phyloP scores from a whole-genome alignment of 1,140 invertebrate species.

The Conus betulinus region DNA sequence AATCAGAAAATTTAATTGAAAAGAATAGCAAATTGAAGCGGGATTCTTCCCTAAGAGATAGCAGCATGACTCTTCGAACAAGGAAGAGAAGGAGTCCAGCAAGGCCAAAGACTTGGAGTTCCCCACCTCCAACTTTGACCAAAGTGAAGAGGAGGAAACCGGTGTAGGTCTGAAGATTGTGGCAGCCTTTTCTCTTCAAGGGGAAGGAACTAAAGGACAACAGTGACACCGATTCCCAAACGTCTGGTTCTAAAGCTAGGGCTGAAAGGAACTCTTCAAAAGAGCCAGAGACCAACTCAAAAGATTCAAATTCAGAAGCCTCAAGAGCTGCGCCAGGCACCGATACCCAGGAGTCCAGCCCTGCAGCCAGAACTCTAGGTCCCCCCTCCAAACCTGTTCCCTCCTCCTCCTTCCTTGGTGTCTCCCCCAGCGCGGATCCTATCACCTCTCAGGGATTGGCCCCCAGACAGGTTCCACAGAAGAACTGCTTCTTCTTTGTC shows the following conservation, averaged over 20 bases:
- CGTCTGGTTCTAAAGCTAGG: background rate
- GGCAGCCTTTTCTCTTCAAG: slow-evolving; percentile 48
- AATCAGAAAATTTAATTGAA: background rate
- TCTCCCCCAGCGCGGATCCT: background rate
- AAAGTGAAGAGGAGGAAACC: slow-evolving; percentile 17
- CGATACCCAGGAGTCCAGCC: background rate
- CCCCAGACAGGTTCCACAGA: background rate
- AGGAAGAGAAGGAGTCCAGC: background rate
- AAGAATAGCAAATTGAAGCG: background rate
- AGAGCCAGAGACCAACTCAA: background rate
- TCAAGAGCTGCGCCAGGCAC: background rate
- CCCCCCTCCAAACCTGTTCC: slow-evolving; percentile 27
- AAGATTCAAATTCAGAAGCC: background rate
- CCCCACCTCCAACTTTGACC: slow-evolving; percentile 19
- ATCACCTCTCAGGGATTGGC: slow-evolving; percentile 7
- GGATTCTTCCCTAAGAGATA: background rate
- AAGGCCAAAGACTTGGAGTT: slow-evolving; percentile 5
- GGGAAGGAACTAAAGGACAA: slow-evolving; percentile 10
- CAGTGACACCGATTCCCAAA: background rate
- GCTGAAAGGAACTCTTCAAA: background rate
- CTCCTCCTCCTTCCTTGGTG: slow-evolving; percentile 18
- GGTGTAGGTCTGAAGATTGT: slow-evolving; percentile 48
- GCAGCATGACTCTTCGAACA: background rate
- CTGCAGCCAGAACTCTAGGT: background rate
- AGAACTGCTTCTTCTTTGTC: slow-evolving; percentile 55